A percentile compares a stretch with the other conserved stretches of the same genome.
Evolutionary conservation across 2,888 invertebrate genomes (phyloP).

Genomic region (Tetragnatha montana): DNA sequence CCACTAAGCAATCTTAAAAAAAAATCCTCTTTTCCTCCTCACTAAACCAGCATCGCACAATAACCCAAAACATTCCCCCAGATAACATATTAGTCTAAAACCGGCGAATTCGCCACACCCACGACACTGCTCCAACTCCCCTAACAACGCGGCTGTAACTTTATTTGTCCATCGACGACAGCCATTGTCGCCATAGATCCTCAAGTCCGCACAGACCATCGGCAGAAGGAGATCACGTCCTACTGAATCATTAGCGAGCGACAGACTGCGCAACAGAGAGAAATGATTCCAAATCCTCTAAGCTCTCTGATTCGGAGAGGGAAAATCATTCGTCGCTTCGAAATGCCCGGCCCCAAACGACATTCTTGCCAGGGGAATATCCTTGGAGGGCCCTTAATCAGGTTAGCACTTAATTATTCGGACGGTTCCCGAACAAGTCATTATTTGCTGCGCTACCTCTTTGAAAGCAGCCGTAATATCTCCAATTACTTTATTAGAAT

Average conservation of each 20-base stretch:
- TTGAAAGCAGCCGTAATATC: constrained; percentile 31
- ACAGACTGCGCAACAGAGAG: constrained; percentile 6
- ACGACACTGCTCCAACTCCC: no score
- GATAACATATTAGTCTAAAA: no score
- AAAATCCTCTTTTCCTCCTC: no score
- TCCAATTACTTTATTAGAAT: constrained; percentile 38
- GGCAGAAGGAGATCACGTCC: background rate
- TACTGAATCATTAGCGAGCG: constrained; percentile 19
- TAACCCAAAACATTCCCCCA: no score
- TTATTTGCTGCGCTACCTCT: constrained; percentile 31
- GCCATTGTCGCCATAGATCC: background rate
- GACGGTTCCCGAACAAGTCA: constrained; percentile 39
- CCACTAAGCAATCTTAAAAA: no score
- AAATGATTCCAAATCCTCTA: constrained; percentile 50
- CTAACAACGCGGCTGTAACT: no score
- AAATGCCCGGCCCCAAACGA: constrained; percentile 18
- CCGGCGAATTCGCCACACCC: no score
- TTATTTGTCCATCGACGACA: no score
- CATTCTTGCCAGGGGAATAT: constrained; percentile 24
- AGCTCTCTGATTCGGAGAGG: constrained; percentile 11
- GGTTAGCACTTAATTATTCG: constrained; percentile 49
- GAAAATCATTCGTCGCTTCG: constrained; percentile 51
- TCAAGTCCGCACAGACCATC: background rate
- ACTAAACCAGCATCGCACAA: no score
- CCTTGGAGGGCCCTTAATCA: constrained; percentile 53